Percentiles rank a stretch among this genome's conserved stretches.
phyloP scores from a whole-genome alignment of 2,797 vertebrate species.

The Vultur gryphus region DNA sequence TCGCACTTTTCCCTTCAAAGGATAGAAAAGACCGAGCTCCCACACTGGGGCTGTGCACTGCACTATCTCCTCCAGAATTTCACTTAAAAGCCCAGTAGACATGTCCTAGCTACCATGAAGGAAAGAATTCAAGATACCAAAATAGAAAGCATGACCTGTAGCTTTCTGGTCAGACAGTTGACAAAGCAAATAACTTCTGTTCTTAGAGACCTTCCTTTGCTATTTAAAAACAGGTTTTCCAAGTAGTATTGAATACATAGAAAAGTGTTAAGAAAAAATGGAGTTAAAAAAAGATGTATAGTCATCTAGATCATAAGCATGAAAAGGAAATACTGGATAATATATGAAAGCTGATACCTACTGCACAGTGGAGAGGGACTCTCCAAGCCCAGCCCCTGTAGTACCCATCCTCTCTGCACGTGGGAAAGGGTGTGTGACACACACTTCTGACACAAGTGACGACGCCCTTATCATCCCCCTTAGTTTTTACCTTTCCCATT shows the following conservation, averaged over 20 bases:
- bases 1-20: not conserved
- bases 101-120: not conserved
- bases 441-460: not conserved
- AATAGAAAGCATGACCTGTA: not conserved
- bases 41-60: not conserved
- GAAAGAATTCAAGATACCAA: not conserved
- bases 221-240: not conserved
- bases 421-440: not conserved
- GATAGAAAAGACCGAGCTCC: not conserved
- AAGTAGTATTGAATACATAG: not conserved
- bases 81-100: not conserved
- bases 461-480: fast-evolving
- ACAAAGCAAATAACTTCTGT: not conserved
- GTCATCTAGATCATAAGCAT: not conserved
- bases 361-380: not conserved
- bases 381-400: not conserved
- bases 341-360: not conserved
- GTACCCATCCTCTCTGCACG: not conserved
- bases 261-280: not conserved
- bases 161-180: not conserved
- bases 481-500: not conserved
- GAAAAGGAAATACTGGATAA: not conserved
- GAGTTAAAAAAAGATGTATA: not conserved
- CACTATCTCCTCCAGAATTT: not conserved
- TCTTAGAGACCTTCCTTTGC: not conserved